Evolutionary conservation across 1,140 invertebrate species (phyloP).

Genomic region (Paraescarpia echinospica): DNA sequence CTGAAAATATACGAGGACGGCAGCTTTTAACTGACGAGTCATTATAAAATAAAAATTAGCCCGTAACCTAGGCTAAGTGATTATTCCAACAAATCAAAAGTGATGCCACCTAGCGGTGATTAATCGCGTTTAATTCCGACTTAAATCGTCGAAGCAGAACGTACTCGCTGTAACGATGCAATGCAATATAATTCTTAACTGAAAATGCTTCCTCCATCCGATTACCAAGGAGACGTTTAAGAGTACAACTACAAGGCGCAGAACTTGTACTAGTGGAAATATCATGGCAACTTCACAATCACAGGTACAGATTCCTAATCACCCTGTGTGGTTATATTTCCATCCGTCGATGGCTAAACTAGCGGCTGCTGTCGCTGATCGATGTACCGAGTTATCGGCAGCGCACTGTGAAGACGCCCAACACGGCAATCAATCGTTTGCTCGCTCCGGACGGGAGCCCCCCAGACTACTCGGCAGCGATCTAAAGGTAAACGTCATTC

Average conservation of each 20-base stretch:
- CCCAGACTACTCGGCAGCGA: not conserved
- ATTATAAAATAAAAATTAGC: too few species aligned
- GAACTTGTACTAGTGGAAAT: not conserved
- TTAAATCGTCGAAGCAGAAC: not conserved
- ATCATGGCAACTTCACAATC: not conserved
- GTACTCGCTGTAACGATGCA: too few species aligned
- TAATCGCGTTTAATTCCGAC: not conserved
- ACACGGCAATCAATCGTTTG: not conserved
- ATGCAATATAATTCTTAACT: not conserved
- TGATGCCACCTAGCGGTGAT: not conserved
- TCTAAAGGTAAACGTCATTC: not conserved
- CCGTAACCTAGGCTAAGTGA: too few species aligned
- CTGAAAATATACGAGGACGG: too few species aligned
- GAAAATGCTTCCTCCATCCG: not conserved
- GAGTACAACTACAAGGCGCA: not conserved
- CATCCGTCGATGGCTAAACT: constrained; percentile 24
- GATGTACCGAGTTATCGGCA: constrained; percentile 1
- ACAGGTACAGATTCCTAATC: not conserved
- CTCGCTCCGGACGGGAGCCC: too few species aligned
- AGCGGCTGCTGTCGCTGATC: not conserved
- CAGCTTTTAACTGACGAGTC: too few species aligned
- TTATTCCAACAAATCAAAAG: not conserved
- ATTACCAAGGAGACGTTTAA: not conserved
- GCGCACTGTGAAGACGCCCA: not conserved
- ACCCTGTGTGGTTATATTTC: constrained; percentile 25